A percentile compares a stretch with the other conserved stretches of the same genome.
These are phyloP conservation scores for Cairina moschata DNA, from an alignment of 2,113 vertebrate genomes.

Conservation along the genomic window DNA sequence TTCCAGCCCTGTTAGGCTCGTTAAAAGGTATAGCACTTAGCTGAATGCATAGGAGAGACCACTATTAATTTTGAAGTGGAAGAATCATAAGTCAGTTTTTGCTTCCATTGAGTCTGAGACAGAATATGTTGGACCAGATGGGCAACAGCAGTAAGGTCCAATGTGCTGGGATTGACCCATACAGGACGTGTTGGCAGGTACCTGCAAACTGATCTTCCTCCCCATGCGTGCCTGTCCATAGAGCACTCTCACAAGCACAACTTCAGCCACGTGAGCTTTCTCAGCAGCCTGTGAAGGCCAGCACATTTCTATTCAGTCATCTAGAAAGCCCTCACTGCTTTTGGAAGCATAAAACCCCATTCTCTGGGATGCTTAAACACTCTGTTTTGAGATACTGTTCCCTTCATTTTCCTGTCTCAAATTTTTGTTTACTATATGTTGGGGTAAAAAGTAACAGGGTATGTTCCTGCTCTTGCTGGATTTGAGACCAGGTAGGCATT, in stretches of 20 bases:
- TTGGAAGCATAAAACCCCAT: background rate
- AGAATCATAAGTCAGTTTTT: background rate
- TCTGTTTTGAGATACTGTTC: background rate
- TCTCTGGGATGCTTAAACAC: background rate
- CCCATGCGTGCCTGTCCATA: rapidly evolving
- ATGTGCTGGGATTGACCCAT: background rate
- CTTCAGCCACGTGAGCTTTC: background rate
- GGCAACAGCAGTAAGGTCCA: background rate
- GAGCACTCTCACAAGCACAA: background rate
- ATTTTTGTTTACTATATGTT: background rate
- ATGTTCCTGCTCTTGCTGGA: background rate
- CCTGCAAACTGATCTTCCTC: background rate
- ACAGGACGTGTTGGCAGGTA: background rate
- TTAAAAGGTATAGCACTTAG: background rate
- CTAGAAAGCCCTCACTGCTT: background rate
- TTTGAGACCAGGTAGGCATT: background rate
- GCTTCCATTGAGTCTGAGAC: background rate
- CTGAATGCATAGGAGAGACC: background rate
- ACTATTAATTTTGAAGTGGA: background rate
- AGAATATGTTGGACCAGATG: background rate
- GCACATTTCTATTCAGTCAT: background rate
- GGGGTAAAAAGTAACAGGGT: background rate
- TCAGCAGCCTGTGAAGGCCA: rapidly evolving
- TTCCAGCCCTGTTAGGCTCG: background rate
- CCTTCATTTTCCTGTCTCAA: background rate